phyloP scores from a whole-genome alignment of 2,113 vertebrate genomes.

The Petaurus breviceps region DNA sequence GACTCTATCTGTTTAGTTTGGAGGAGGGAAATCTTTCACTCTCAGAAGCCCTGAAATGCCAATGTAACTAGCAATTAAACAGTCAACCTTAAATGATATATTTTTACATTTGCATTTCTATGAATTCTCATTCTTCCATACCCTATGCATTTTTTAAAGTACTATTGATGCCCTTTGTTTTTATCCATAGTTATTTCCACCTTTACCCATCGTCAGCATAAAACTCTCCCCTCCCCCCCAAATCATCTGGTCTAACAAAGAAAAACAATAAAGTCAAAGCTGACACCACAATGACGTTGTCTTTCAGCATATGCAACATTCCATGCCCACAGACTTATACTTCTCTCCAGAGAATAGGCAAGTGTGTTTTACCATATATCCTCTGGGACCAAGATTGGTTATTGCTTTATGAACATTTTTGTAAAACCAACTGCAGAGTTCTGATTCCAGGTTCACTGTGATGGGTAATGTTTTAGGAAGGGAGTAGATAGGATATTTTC shows the following conservation, averaged over 20 bases:
- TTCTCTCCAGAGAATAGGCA: neutral
- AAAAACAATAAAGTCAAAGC: neutral
- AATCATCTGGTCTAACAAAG: neutral
- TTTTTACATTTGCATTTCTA: slow-evolving; percentile 28
- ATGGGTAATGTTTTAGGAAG: slow-evolving; percentile 32
- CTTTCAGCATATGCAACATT: neutral
- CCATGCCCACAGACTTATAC: neutral
- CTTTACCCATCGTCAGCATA: neutral
- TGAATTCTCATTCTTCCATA: neutral
- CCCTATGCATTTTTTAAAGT: neutral
- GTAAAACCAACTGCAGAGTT: slow-evolving; percentile 56
- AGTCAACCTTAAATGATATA: slow-evolving; percentile 43
- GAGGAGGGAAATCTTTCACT: neutral
- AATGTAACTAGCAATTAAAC: neutral
- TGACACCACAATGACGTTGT: neutral
- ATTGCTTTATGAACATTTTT: slow-evolving; percentile 70
- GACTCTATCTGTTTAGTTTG: slow-evolving; percentile 25
- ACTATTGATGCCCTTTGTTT: neutral
- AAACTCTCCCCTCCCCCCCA: neutral
- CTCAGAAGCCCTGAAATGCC: slow-evolving; percentile 38
- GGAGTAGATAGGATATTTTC: slow-evolving; percentile 22
- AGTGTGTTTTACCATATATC: neutral
- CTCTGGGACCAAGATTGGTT: neutral
- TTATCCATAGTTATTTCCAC: neutral
- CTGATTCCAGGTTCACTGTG: slow-evolving; percentile 5